Percentiles rank a stretch among this genome's conserved stretches.
phyloP scores from a whole-genome alignment of 2,113 vertebrate genomes.

The Callaeas wilsoni region DNA sequence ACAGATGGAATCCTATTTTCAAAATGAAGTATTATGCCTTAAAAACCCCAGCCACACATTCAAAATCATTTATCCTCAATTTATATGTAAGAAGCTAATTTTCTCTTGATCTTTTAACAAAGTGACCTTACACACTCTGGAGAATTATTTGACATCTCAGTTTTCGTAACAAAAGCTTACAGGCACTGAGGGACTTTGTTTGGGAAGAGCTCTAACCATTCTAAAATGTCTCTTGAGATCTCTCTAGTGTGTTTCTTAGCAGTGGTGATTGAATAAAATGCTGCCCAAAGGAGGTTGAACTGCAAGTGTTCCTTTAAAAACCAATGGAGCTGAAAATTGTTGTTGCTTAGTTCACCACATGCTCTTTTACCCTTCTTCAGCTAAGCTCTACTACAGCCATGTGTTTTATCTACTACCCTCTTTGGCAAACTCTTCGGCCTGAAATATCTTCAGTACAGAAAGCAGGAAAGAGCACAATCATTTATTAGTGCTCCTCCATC shows the following conservation, averaged over 20 bases:
- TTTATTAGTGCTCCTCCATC: background rate
- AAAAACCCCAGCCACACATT: background rate
- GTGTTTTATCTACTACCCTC: background rate
- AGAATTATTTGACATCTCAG: constrained; percentile 74
- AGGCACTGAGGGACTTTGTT: constrained; percentile 64
- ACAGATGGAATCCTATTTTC: background rate
- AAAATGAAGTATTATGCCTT: background rate
- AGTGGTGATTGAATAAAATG: constrained; percentile 63
- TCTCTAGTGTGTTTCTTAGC: constrained; percentile 52
- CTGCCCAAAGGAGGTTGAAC: constrained; percentile 58
- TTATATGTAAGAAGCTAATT: constrained; percentile 6
- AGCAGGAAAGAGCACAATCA: constrained; percentile 8
- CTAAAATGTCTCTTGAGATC: constrained; percentile 64
- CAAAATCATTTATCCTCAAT: background rate
- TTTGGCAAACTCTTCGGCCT: background rate
- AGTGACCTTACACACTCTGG: constrained; percentile 49
- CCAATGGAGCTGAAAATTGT: constrained; percentile 65
- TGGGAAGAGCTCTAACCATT: constrained; percentile 67
- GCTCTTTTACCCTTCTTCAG: constrained; percentile 42
- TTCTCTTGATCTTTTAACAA: constrained; percentile 41
- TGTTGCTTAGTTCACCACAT: constrained; percentile 52
- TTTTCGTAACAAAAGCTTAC: constrained; percentile 77
- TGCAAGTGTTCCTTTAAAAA: constrained; percentile 63
- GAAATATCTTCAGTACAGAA: background rate
- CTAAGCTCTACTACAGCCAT: background rate